Base-by-base conservation (phyloP, 2,113 vertebrate genomes). In the Camelus dromedarius region DNA sequence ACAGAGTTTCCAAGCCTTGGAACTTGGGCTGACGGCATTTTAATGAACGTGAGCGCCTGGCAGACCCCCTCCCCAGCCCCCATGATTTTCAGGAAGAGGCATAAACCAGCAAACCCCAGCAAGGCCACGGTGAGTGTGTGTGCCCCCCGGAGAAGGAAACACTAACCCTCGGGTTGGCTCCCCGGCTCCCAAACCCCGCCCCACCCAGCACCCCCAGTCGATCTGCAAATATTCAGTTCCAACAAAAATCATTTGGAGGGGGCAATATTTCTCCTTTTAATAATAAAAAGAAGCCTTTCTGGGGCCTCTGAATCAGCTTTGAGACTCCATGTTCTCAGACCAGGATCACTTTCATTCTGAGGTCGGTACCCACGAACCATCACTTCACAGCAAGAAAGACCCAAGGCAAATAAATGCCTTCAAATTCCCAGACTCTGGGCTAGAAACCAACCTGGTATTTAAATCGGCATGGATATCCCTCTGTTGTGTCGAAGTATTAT, bases 21-120 rank as follows among this genome's bases (percentile, higher is more conserved):
- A 96, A 84, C 30, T 69, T 66, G 56, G 54, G 69, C 75, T 62
- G 30, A 67, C 28, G 58, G 86, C 69, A 89, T 97, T 96, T 96
- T 96, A 94, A 94, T 96, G 82, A 91, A 96, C 67, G 30, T 70
- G 89, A 96, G 86, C 93, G 22, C 30, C 30, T 38, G 24, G 16
- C 22, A 67, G 52, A 91, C 26, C 42, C 35, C 20, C 30, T 30
- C 22, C 16, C n/a, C 32, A 60, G 75, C n/a, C 50, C 42, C 72
- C 60, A 10, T 87, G 92, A 92, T 92, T 64, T 58, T 20, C 28
- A 66, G 52, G 66, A 28, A 92, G 14, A 48, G 24, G 96, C 80
- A 92, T 89, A 85, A 95, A 88, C 24, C 75, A 89, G 35, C n/a
- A 91, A 87, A 62, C 56, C 42, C 12, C 30, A 72, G 86, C 82